These are phyloP conservation scores for Thermophis baileyi DNA, from an alignment of 2,113 vertebrate genomes.

Conservation along the genomic window DNA sequence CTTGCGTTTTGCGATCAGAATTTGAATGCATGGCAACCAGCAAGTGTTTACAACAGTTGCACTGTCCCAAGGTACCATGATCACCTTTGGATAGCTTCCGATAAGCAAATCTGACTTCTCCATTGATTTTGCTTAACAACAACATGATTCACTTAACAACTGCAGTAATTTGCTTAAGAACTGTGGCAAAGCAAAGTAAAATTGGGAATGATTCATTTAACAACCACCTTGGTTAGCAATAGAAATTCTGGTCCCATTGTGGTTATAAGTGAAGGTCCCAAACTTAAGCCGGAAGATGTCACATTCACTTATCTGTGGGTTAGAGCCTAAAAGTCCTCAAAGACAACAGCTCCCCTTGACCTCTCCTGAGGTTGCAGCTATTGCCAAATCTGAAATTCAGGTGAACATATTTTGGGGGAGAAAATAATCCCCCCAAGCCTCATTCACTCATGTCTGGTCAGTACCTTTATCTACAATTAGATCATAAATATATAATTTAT, in stretches of 20 bases:
- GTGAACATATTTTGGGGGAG: not conserved
- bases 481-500: not conserved
- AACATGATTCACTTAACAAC: not conserved
- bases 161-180: not conserved
- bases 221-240: not conserved
- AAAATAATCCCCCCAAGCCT: not conserved
- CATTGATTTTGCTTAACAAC: not conserved
- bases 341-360: not conserved
- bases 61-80: not conserved
- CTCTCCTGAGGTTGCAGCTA: not conserved
- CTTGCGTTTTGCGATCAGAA: not conserved
- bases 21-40: not conserved
- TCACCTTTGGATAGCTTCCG: not conserved
- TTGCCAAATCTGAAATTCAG: not conserved
- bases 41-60: not conserved
- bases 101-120: not conserved
- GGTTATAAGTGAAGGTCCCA: not conserved
- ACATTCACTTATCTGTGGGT: not conserved
- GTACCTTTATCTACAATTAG: not conserved
- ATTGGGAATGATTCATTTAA: not conserved
- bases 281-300: not conserved
- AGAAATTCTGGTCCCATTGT: not conserved
- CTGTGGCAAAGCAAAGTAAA: not conserved
- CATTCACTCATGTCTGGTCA: not conserved
- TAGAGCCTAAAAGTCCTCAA: not conserved